These are phyloP conservation scores for Sabatieria punctata DNA, from an alignment of 2,888 invertebrate species.

Conservation along the genomic window DNA sequence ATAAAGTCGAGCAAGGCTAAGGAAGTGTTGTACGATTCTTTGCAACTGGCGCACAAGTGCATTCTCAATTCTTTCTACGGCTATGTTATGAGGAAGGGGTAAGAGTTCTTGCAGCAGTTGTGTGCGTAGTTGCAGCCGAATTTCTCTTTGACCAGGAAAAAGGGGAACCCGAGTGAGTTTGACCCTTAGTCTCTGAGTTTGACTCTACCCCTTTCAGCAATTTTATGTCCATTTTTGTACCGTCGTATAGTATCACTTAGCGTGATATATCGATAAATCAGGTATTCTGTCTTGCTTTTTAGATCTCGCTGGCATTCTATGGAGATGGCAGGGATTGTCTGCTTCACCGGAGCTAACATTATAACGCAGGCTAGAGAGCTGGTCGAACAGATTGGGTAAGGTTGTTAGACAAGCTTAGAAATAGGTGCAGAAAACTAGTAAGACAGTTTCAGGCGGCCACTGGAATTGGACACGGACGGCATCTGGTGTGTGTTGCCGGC, in stretches of 20 bases:
- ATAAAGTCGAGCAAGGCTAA: constrained; percentile 66
- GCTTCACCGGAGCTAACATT: constrained; percentile 89
- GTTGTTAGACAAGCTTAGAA: too few species aligned
- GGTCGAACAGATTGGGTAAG: constrained; percentile 56
- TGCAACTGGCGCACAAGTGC: constrained; percentile 95
- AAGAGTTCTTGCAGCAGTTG: too few species aligned
- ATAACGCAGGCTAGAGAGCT: constrained; percentile 88
- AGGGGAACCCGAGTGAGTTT: too few species aligned
- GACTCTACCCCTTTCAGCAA: too few species aligned
- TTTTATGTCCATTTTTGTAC: too few species aligned
- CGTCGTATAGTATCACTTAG: too few species aligned
- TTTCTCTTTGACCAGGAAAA: too few species aligned
- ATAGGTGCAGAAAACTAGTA: too few species aligned
- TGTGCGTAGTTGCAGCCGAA: too few species aligned
- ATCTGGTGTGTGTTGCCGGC: constrained; percentile 96
- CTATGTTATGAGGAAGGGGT: constrained; percentile 68
- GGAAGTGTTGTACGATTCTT: constrained; percentile 85
- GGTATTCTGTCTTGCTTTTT: too few species aligned
- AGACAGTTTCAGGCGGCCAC: constrained; percentile 68
- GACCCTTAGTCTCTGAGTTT: too few species aligned
- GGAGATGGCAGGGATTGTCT: constrained; percentile 99
- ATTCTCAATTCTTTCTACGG: constrained; percentile 98
- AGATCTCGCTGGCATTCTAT: constrained; percentile 94
- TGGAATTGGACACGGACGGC: constrained; percentile 95
- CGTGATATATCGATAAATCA: too few species aligned